Evolutionary conservation across 2,888 invertebrate species (phyloP).

Genomic region (Acleris sparsana): DNA sequence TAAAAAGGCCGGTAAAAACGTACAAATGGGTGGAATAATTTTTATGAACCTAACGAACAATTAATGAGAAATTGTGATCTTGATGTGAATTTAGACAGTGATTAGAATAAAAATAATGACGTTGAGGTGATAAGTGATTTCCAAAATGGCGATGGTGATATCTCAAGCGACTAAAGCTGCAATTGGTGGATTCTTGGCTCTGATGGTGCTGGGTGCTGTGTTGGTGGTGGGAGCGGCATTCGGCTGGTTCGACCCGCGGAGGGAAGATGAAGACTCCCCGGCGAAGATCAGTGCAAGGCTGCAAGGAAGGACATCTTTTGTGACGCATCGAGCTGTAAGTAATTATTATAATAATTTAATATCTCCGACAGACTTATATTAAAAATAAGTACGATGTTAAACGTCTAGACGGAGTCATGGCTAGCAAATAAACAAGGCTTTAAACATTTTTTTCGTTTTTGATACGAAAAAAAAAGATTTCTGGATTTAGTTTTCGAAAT

Average conservation of each 20-base stretch:
- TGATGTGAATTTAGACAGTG: background rate
- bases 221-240: constrained; percentile 75
- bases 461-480: too few relatives aligned
- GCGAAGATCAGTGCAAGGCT: constrained; percentile 75
- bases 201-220: constrained; percentile 77
- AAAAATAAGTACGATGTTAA: too few relatives aligned
- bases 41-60: background rate
- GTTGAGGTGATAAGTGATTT: constrained; percentile 61
- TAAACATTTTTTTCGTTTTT: too few relatives aligned
- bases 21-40: background rate
- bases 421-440: too few relatives aligned
- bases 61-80: background rate
- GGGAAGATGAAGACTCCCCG: constrained; percentile 77
- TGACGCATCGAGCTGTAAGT: constrained; percentile 79
- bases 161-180: constrained; percentile 79
- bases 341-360: constrained; percentile 29
- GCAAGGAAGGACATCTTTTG: constrained; percentile 75
- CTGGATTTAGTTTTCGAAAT: too few relatives aligned
- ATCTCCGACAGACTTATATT: background rate
- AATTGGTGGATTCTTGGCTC: constrained; percentile 72
- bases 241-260: constrained; percentile 75
- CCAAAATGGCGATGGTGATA: constrained; percentile 80
- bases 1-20: background rate
- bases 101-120: constrained; percentile 49
- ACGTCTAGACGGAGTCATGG: too few relatives aligned